Evolutionary conservation across 2,888 invertebrate genomes (phyloP).

Genomic region (Dusona sp.): DNA sequence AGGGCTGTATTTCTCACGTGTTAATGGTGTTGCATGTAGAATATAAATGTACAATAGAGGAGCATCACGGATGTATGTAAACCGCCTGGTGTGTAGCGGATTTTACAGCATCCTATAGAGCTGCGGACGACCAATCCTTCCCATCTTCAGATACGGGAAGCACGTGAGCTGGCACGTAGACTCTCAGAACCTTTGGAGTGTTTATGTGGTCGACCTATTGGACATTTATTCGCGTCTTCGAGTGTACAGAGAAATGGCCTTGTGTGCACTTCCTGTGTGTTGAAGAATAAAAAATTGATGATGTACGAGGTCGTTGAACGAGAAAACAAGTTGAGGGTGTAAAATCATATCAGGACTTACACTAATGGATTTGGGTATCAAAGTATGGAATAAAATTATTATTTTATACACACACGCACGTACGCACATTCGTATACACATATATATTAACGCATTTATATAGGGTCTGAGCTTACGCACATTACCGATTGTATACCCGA

Average conservation of each 20-base stretch:
- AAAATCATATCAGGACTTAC: conserved; percentile 27
- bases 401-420: neutral
- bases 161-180: neutral
- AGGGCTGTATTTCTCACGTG: neutral
- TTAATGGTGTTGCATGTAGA: neutral
- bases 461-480: conserved; percentile 29
- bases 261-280: conserved; percentile 7
- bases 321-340: neutral
- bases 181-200: neutral
- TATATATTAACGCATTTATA: neutral
- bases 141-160: neutral
- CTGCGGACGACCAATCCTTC: neutral
- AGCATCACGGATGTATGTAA: conserved; percentile 17
- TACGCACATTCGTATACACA: neutral
- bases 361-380: conserved; percentile 5
- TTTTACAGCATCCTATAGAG: neutral
- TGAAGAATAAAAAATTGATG: conserved; percentile 34
- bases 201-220: conserved; percentile 10
- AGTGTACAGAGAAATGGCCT: conserved; percentile 20
- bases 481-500: conserved; percentile 79
- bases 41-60: conserved; percentile 7
- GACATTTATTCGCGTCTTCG: conserved; percentile 33
- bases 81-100: neutral
- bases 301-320: neutral
- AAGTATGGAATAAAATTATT: conserved; percentile 6